Conservation (phyloP, 2,113 vertebrate species). For the Pongo pygmaeus region DNA sequence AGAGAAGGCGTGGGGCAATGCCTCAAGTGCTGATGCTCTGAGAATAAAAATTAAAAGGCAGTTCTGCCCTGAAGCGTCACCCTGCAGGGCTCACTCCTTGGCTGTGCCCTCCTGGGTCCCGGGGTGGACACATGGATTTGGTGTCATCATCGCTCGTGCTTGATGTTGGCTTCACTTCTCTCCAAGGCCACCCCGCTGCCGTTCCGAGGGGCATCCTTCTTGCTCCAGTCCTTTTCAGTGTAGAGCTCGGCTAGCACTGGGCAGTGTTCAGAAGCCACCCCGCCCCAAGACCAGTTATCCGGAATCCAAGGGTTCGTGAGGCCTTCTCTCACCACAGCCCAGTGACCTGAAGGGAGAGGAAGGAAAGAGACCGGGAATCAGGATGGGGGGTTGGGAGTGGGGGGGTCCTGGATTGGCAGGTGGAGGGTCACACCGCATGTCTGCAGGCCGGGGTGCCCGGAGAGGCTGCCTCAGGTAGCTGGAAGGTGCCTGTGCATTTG, state of each 20-base stretch:
- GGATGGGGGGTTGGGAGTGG: rapidly evolving
- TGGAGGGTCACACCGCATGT: rapidly evolving
- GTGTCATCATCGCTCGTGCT: conserved; percentile 92
- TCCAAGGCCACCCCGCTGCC: conserved; percentile 86
- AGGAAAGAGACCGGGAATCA: background rate
- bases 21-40: background rate
- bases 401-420: rapidly evolving
- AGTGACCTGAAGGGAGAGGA: conserved; percentile 87
- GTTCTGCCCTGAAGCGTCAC: background rate
- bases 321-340: conserved; percentile 92
- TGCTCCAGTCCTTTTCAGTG: conserved; percentile 84
- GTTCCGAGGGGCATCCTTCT: conserved; percentile 85
- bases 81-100: rapidly evolving
- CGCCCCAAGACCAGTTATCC: conserved; percentile 98
- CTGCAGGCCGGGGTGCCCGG: background rate
- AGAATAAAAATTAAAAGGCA: background rate
- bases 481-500: no score
- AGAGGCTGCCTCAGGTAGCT: background rate
- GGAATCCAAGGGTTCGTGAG: conserved; percentile 98
- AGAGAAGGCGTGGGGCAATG: background rate
- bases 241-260: conserved; percentile 93
- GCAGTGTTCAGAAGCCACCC: conserved; percentile 95
- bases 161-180: conserved; percentile 84
- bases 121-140: rapidly evolving
- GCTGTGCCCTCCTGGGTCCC: background rate